Base-by-base conservation (phyloP, 2,888 invertebrate genomes). In the Hydrotaea diabolus region DNA sequence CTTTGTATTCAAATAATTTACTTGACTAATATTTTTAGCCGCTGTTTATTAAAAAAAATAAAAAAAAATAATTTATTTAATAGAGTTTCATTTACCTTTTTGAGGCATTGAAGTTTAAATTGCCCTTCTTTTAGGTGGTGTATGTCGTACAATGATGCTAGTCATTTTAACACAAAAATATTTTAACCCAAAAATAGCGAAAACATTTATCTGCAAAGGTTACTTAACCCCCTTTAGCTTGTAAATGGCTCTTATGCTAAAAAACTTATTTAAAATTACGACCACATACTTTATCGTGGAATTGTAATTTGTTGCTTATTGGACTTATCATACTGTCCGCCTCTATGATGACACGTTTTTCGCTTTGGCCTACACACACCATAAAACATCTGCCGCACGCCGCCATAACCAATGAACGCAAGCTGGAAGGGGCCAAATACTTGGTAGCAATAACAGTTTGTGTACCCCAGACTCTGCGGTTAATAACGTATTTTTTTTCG, bases 381-480 rank as follows among this genome's bases (percentile, higher is more conserved):
- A 43, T 43, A 43, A 43, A 43, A 13, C 43, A 43, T n/a, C n/a
- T n/a, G n/a, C n/a, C n/a, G n/a, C n/a, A n/a, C n/a, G n/a, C n/a
- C 43, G 49, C 13, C 2, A 49, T n/a, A 13, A 26, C 62, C 71
- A 49, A 31, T 31, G 31, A n/a, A 19, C 7, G 39, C 19, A n/a
- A n/a, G n/a, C n/a, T 74, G 15, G n/a, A n/a, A n/a, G 46, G 9
- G n/a, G 55, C n/a, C n/a, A 79, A 74, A 36, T 55, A 57, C 74
- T 55, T 46, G 43, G 15, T n/a, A 49, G 2, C 49, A 36, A 39
- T 64, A 64, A 64, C 62, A 64, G 8, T 64, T 64, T 64, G 19
- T n/a, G 31, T 7, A 31, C 7, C 31, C 3, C 26, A 19, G 1
- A 39, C 8, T 36, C 64, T 17, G 19, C 7, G 39, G 64, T 64